phyloP scores from a whole-genome alignment of 2,113 vertebrate species.

The Rhinolophus sinicus region DNA sequence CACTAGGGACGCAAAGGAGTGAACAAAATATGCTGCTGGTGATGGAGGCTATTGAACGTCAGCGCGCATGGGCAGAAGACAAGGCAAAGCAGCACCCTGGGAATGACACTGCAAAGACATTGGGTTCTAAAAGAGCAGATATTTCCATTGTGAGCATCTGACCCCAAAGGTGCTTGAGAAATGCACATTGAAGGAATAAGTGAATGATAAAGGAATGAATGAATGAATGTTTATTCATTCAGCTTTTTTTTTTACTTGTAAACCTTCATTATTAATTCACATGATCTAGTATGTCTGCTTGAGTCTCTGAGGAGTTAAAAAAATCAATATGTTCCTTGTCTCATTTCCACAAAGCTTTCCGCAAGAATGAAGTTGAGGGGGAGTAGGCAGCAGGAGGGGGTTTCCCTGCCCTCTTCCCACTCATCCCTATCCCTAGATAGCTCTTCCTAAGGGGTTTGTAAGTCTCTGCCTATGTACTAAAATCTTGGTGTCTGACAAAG shows the following conservation, averaged over 20 bases:
- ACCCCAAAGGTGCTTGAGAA: not conserved
- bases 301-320: conserved; percentile 70
- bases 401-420: not conserved
- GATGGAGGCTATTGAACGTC: not conserved
- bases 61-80: not conserved
- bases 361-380: conserved; percentile 27
- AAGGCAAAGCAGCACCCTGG: not conserved
- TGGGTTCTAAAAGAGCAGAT: not conserved
- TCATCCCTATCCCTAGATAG: not conserved
- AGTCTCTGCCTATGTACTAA: conserved; percentile 41
- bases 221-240: conserved; percentile 61
- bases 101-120: not conserved
- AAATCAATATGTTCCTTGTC: conserved; percentile 70
- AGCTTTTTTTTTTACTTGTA: conserved; percentile 66
- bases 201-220: conserved; percentile 40
- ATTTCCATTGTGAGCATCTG: not conserved
- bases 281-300: conserved; percentile 46
- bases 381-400: not conserved
- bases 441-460: not conserved
- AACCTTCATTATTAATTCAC: conserved; percentile 76
- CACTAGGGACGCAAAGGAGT: not conserved
- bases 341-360: conserved; percentile 55
- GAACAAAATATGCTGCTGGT: not conserved
- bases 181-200: not conserved
- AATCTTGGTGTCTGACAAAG: conserved; percentile 47